Conservation (phyloP, 53 echinoderm and acorn worm species). For the Patiria pectinifera region DNA sequence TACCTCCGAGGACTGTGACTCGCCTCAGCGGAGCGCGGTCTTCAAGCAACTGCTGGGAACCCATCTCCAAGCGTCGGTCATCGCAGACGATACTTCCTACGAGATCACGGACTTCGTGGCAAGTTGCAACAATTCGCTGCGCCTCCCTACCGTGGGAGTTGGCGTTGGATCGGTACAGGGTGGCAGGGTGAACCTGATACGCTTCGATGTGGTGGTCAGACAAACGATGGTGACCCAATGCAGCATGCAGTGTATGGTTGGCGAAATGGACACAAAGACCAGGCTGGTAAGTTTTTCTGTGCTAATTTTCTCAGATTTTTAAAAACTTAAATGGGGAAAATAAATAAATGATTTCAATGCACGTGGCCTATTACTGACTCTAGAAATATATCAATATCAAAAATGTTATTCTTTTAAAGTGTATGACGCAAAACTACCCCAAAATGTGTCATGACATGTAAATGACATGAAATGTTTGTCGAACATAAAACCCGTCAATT, state of each 20-base stretch:
- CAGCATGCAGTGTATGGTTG: conserved; percentile 42
- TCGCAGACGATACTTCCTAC: not conserved
- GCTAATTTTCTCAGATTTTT: not conserved
- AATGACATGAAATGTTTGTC: too few relatives aligned
- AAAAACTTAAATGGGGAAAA: too few relatives aligned
- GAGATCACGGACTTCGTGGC: conserved; percentile 24
- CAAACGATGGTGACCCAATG: conserved; percentile 27
- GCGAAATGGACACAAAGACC: conserved; percentile 23
- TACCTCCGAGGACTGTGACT: conserved; percentile 1
- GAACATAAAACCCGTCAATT: too few relatives aligned
- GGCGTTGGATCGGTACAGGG: not conserved
- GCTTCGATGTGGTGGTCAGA: conserved; percentile 27
- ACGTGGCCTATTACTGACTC: too few relatives aligned
- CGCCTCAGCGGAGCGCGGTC: not conserved
- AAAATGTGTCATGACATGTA: too few relatives aligned
- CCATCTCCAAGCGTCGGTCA: conserved; percentile 24
- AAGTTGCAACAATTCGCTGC: not conserved
- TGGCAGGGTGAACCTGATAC: not conserved
- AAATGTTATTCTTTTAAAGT: too few relatives aligned
- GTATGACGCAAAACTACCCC: too few relatives aligned
- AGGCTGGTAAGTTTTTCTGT: conserved; percentile 7
- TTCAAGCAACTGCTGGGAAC: conserved; percentile 41
- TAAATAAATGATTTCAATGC: too few relatives aligned
- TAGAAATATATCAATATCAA: too few relatives aligned
- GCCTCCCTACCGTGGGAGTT: not conserved